phyloP scores from a whole-genome alignment of 2,888 invertebrate species.

The Lasioglossum morio region DNA sequence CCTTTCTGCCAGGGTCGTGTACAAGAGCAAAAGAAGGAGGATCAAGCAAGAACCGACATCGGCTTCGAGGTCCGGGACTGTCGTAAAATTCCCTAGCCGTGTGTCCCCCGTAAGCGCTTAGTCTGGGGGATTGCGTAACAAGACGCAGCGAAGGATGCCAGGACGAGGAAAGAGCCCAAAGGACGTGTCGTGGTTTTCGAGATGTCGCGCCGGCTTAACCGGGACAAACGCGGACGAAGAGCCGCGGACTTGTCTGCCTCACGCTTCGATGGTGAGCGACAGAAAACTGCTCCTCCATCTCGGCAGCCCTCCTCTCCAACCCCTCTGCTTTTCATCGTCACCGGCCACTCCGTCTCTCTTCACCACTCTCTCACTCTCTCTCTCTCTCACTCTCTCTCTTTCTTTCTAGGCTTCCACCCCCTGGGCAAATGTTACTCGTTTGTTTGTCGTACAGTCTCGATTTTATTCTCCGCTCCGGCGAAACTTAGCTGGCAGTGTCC shows the following conservation, averaged over 20 bases:
- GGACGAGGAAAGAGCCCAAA: slow-evolving; percentile 62
- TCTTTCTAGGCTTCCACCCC: not conserved
- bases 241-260: slow-evolving; percentile 82
- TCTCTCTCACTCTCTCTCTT: not conserved
- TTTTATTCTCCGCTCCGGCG: not conserved
- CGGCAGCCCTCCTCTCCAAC: slow-evolving; percentile 45
- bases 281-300: slow-evolving; percentile 66
- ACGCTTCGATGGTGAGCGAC: slow-evolving; percentile 82
- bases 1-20: not conserved
- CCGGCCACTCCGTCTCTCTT: slow-evolving; percentile 23
- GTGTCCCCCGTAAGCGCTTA: not conserved
- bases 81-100: slow-evolving; percentile 45
- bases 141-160: slow-evolving; percentile 58
- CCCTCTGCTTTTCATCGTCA: slow-evolving; percentile 47
- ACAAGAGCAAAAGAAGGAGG: not conserved
- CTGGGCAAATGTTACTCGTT: not conserved
- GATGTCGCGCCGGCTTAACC: slow-evolving; percentile 83
- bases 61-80: not conserved
- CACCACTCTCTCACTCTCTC: not conserved
- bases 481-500: not conserved
- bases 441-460: not conserved
- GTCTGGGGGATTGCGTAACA: slow-evolving; percentile 59
- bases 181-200: slow-evolving; percentile 82
- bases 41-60: not conserved
- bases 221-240: slow-evolving; percentile 79